Evolutionary conservation across 2,888 invertebrate species (phyloP), one percentile per base, ranked within the genome.

Genomic region (Tholera decimalis): DNA sequence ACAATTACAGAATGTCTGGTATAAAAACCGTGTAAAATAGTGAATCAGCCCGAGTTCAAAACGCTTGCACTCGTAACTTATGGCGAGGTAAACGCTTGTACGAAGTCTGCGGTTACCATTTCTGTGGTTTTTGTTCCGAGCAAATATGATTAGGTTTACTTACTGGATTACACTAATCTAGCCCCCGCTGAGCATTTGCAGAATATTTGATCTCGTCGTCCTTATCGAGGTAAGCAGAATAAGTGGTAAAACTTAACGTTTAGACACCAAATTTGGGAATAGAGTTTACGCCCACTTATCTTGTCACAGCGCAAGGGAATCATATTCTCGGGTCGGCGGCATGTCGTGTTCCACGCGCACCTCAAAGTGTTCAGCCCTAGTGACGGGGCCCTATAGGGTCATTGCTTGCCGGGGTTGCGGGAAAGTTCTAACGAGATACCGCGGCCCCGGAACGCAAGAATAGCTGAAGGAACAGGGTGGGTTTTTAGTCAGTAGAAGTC

Each of bases 91-190:
- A 47, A 51, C 60, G 41, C 66, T 64, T 46, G 59, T 65, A 65
- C 69, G 66, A 56, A 66, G 65, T 69, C 78, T 77, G 74, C 60
- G 69, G 69, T 50, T 58, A 54, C 78, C 70, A 68, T 73, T 70
- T 71, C 72, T 67, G 80, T 78, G 80, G 80, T 77, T 80, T 80
- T 77, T 80, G 80, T 80, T 77, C 70, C 55, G 58, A 69, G 73
- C 77, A 74, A 80, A 80, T 80, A 80, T 77, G 75, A 80, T 80
- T 77, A 80, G 75, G 66, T 77, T 77, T 75, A 62, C 75, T 78
- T 80, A 65, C 73, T 64, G 75, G 68, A 80, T 80, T 75, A 80
- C 69, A 75, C 68, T 73, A 74, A 75, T 73, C 80, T 72, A 65
- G 66, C 63, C 49, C 47, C 50, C 28, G 46, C 49, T 39, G 60